Conservation (phyloP, 2,113 vertebrate species). For the Eira barbara region DNA sequence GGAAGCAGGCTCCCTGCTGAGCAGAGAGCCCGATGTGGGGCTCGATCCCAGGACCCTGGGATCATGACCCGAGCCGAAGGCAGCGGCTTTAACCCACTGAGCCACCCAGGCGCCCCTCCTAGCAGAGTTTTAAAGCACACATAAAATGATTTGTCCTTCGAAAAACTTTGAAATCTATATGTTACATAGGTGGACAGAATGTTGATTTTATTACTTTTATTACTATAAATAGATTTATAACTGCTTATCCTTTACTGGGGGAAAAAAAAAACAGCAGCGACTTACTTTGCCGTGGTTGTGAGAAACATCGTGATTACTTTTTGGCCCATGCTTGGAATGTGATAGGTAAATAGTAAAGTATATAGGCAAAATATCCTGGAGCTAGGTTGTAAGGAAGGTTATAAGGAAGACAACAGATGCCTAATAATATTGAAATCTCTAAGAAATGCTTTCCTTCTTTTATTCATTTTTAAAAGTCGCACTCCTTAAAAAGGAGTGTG, state of each 20-base stretch:
- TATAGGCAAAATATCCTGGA: constrained; percentile 31
- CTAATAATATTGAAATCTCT: background rate
- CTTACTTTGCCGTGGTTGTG: background rate
- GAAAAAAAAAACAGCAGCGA: background rate
- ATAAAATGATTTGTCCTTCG: background rate
- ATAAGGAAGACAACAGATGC: background rate
- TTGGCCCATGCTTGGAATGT: background rate
- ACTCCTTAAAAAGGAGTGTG: background rate
- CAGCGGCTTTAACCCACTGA: too few species aligned
- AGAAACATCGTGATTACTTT: background rate
- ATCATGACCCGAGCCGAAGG: too few species aligned
- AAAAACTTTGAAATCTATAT: background rate
- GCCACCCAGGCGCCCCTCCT: too few species aligned
- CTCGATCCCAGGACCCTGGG: too few species aligned
- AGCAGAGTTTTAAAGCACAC: background rate
- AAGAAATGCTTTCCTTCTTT: background rate
- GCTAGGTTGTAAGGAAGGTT: background rate
- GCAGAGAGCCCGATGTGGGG: too few species aligned
- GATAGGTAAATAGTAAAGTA: constrained; percentile 35
- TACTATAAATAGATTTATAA: background rate
- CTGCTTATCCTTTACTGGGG: background rate
- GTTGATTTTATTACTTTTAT: background rate
- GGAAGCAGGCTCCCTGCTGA: too few species aligned
- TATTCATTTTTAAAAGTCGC: background rate
- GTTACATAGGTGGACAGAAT: background rate